Percentiles rank a stretch among this genome's conserved stretches.
Conservation (phyloP, 35 echinoderm and acorn worm genomes). For the Nesometra sesokonis region DNA sequence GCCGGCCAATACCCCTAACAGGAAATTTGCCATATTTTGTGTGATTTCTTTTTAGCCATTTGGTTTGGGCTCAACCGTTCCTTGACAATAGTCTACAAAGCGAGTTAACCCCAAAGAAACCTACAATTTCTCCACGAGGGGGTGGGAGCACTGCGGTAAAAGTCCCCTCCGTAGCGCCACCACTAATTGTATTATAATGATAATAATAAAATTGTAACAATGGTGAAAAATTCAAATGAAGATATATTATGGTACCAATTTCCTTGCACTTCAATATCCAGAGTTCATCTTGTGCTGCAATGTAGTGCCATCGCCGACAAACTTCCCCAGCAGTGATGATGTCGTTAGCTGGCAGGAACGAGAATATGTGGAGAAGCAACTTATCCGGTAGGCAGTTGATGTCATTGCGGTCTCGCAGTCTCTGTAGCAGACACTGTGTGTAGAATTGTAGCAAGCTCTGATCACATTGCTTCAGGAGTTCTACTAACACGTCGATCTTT, state of each 20-base stretch:
- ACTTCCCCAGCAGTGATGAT: conserved; percentile 49
- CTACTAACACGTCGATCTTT: conserved; percentile 69
- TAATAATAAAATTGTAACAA: not conserved
- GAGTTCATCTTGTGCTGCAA: conserved; percentile 80
- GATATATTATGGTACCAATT: conserved; percentile 38
- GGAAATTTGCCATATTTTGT: no score
- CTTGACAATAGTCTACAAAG: no score
- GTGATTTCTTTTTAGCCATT: no score
- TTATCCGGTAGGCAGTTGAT: conserved; percentile 85
- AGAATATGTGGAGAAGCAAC: conserved; percentile 53
- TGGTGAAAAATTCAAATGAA: not conserved
- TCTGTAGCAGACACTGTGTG: conserved; percentile 74
- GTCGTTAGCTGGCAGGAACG: conserved; percentile 52
- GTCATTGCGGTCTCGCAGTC: conserved; percentile 67
- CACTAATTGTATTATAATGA: no score
- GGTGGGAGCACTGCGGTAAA: no score
- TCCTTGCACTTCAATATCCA: conserved; percentile 67
- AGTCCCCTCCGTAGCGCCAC: no score
- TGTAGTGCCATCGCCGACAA: conserved; percentile 82
- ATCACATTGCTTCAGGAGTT: conserved; percentile 82
- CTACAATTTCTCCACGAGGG: no score
- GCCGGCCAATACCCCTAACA: no score
- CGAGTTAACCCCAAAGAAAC: no score
- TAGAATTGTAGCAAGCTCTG: conserved; percentile 77
- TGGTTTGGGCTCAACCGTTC: no score